Evolutionary conservation across 2,113 vertebrate genomes (phyloP), one percentile per base, ranked within the genome.

Genomic region (Cavia aperea): DNA sequence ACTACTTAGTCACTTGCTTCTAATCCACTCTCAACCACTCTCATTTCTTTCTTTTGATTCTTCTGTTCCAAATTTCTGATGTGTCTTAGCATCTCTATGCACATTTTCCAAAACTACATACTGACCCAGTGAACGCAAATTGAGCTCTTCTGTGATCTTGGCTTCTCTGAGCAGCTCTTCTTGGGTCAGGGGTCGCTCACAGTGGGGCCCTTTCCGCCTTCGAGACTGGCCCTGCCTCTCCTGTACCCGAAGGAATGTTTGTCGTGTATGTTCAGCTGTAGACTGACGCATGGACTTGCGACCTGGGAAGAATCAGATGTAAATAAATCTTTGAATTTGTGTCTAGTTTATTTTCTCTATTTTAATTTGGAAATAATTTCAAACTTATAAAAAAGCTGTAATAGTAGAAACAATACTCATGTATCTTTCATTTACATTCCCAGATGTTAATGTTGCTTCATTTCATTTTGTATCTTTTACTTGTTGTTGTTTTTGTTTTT

Each of bases 271-370:
- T 75, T 99, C 99, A 0, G 99, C 99, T 12, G 99, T 99, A 4
- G 99, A 99, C 84, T 99, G 99, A 2, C 99, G 98, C 97, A 99
- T 98, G 43, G 99, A 98, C 97, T 99, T 99, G 21, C 99, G 97
- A 66, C 98, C 99, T 99, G 94, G 66, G 62, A 81, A 84, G 8
- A 68, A 36, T 39, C 18, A 81, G 60, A 73, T 7, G 2, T 16
- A 31, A 62, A 91, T 56, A 88, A 33, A 62, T 85, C 21, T 91
- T 46, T 93, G 8, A 62, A 33, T 65, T 88, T 16, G n/a, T 36
- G 54, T 79, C 33, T 33, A 33, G 18, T 65, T 91, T 66, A 13
- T 90, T 84, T 63, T 54, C 79, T 58, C 36, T 78, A 43, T 23
- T 86, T 88, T 43, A 73, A 92, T 72, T 94, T 82, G 81, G 81